phyloP scores from a whole-genome alignment of 2,113 vertebrate genomes.

The Xerus inauris region DNA sequence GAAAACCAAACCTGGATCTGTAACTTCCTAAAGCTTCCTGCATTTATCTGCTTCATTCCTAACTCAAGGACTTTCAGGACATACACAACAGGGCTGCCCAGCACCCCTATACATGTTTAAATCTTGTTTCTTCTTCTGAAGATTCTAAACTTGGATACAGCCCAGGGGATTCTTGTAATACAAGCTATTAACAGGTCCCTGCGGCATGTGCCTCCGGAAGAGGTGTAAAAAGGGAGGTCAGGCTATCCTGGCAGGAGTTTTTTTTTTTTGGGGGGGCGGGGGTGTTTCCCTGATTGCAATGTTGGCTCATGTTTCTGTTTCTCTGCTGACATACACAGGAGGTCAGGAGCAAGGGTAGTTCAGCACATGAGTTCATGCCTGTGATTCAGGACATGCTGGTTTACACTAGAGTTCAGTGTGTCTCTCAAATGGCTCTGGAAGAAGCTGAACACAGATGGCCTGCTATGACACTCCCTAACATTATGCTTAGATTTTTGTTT shows the following conservation, averaged over 20 bases:
- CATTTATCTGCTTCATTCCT: neutral
- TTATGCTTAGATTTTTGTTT: neutral
- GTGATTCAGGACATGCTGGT: neutral
- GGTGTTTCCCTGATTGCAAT: neutral
- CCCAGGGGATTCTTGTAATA: conserved; percentile 34
- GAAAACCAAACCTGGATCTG: neutral
- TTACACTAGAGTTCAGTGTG: neutral
- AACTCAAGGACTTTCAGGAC: neutral
- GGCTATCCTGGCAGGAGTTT: neutral
- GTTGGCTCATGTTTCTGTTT: neutral
- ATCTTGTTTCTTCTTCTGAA: neutral
- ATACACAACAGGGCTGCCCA: too few species aligned
- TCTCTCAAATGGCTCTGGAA: conserved; percentile 5
- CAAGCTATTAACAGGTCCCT: conserved; percentile 30
- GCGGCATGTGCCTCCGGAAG: neutral
- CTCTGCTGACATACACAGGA: neutral
- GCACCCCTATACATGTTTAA: neutral
- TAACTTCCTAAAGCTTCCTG: neutral
- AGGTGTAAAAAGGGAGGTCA: neutral
- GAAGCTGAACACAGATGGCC: neutral
- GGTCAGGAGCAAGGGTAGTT: neutral
- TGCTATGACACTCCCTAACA: neutral
- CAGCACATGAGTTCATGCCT: neutral
- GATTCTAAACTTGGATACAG: neutral
- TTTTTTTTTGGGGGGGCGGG: too few species aligned